These are phyloP conservation scores for Zaprionus ornatus DNA, from an alignment of 1,140 invertebrate species.

Conservation along the genomic window DNA sequence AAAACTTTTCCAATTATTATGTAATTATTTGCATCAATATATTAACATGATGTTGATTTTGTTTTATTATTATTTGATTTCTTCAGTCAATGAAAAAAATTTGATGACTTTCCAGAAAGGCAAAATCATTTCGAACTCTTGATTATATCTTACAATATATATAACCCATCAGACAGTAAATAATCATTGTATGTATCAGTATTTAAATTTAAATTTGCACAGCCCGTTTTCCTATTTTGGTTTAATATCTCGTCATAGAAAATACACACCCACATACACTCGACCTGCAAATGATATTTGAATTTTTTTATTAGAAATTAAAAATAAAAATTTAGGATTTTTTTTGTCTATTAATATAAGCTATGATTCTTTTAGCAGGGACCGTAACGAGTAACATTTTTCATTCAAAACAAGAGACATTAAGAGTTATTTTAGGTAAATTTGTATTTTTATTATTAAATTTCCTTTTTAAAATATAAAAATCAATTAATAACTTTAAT, in stretches of 20 bases:
- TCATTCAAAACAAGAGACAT: no score
- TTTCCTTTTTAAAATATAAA: no score
- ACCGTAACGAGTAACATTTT: no score
- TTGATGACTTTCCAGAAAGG: not conserved
- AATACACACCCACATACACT: not conserved
- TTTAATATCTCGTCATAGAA: not conserved
- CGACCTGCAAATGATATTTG: not conserved
- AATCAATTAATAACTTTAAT: no score
- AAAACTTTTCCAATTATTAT: not conserved
- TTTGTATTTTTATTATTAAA: no score
- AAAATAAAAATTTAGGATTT: constrained; percentile 1
- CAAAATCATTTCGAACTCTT: constrained; percentile 13
- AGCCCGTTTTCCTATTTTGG: not conserved
- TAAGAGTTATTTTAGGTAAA: no score
- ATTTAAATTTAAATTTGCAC: not conserved
- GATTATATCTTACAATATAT: not conserved
- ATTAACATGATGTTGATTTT: constrained; percentile 31
- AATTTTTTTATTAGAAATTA: not conserved
- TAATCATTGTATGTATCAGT: not conserved
- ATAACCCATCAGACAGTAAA: not conserved
- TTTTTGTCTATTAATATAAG: not conserved
- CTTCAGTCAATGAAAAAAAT: constrained; percentile 7
- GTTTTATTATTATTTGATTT: constrained; percentile 10
- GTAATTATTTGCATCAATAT: constrained; percentile 36
- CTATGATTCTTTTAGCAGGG: not conserved